Conservation (phyloP, 2,113 vertebrate species). For the Hydrolagus affinis region DNA sequence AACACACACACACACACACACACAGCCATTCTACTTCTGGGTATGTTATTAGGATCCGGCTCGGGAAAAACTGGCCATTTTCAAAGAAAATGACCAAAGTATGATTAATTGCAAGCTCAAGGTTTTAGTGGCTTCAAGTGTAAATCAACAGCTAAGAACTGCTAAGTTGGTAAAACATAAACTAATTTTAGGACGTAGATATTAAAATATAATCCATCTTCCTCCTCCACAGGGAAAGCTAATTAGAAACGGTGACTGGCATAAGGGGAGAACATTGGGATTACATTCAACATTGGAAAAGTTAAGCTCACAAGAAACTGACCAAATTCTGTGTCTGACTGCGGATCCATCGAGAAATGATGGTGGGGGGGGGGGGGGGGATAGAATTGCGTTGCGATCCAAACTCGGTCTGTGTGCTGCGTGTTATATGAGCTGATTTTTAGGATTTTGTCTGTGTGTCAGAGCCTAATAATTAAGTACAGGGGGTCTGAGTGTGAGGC, state of each 20-base stretch:
- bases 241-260: conserved; percentile 77
- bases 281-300: conserved; percentile 49
- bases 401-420: not conserved
- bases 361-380: too few species aligned
- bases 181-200: conserved; percentile 77
- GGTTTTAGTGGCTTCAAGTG: conserved; percentile 71
- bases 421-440: not conserved
- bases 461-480: not conserved
- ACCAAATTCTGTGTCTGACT: conserved; percentile 33
- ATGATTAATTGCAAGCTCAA: conserved; percentile 67
- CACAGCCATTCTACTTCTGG: not conserved
- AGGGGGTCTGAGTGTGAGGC: not conserved
- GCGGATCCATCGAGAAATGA: not conserved
- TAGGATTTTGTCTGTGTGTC: not conserved
- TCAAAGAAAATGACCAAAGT: conserved; percentile 44
- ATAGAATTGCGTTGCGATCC: not conserved
- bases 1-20: not conserved
- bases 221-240: conserved; percentile 70
- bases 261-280: conserved; percentile 61
- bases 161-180: conserved; percentile 80
- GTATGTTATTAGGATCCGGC: conserved; percentile 52
- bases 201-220: conserved; percentile 90
- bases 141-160: conserved; percentile 72
- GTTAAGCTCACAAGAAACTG: conserved; percentile 47
- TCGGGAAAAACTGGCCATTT: conserved; percentile 54